Base-by-base conservation (phyloP, 1,140 invertebrate genomes). In the Hylaeus volcanicus region DNA sequence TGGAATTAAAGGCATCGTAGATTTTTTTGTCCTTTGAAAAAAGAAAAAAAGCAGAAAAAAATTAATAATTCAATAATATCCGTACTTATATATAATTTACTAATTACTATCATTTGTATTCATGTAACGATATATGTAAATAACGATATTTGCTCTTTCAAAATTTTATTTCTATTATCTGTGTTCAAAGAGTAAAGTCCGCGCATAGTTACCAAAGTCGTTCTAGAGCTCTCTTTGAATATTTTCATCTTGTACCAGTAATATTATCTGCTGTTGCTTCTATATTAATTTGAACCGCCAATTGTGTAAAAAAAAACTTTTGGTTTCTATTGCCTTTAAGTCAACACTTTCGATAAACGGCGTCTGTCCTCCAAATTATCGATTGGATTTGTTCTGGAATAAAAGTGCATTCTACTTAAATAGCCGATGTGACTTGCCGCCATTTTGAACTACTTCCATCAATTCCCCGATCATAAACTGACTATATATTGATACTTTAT, bases 361-460 rank as follows among this genome's bases (percentile, higher is more conserved):
- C 85, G 86, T 87, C 86, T 88, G 83, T 88, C 86, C 86, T 88
- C 86, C 86, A 88, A 87, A 85, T 88, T 88, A 87, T 85, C 48
- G 64, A 87, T 87, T 85, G 79, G 79, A 78, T 76, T 77, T 87
- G 79, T 79, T 84, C 45, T 74, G 78, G 75, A 76, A 82, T 84
- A 87, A 87, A 79, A 84, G 66, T 87, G 85, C 41, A 79, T 88
- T 83, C 85, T 86, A 75, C 82, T 87, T 87, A 81, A 82, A 84
- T 74, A 82, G 70, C 74, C 89, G 81, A 86, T 91, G 86, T 88
- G 88, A 92, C 88, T 93, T 92, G 90, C 93, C 93, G 93, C 93
- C 93, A 93, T 93, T 93, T 93, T 93, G 93, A 93, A 93, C 90
- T 89, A 92, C 92, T 93, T 92, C 92, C 93, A 93, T 92, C 92